Evolutionary conservation across 64 coral and sea anemone genomes (phyloP).

Genomic region (Porites lutea): DNA sequence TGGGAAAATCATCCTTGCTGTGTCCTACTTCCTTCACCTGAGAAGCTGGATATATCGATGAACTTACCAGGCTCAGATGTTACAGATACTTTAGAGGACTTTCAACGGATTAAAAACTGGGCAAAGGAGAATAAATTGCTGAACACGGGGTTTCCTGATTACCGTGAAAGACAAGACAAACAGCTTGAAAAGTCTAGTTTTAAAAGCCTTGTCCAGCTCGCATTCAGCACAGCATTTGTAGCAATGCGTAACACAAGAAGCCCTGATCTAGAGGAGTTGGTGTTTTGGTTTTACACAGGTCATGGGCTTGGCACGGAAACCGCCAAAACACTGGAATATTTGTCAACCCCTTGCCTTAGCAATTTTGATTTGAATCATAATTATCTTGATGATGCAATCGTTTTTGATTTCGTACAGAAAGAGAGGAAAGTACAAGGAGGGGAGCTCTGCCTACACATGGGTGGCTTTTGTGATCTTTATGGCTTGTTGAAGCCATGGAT

Average conservation of each 20-base stretch:
- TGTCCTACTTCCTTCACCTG: constrained; percentile 66
- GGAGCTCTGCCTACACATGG: constrained; percentile 52
- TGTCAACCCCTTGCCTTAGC: constrained; percentile 26
- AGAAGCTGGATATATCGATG: background rate
- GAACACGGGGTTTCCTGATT: constrained; percentile 10
- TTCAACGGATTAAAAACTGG: background rate
- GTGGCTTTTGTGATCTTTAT: constrained; percentile 73
- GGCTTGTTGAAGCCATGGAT: constrained; percentile 69
- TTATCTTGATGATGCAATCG: constrained; percentile 5
- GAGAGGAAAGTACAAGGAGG: constrained; percentile 51
- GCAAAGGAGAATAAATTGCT: background rate
- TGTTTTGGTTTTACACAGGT: constrained; percentile 78
- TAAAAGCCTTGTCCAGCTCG: background rate
- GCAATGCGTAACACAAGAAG: constrained; percentile 30
- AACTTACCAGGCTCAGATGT: constrained; percentile 19
- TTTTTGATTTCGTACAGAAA: constrained; percentile 1
- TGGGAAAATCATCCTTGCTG: constrained; percentile 46
- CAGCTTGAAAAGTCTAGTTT: background rate
- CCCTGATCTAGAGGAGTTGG: constrained; percentile 43
- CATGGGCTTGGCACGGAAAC: constrained; percentile 38
- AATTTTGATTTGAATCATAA: background rate
- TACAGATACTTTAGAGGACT: constrained; percentile 55
- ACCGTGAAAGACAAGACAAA: background rate
- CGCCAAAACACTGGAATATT: background rate
- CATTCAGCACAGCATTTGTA: constrained; percentile 19